Conservation (phyloP, 2,797 vertebrate genomes). For the Rhynchonycteris naso region DNA sequence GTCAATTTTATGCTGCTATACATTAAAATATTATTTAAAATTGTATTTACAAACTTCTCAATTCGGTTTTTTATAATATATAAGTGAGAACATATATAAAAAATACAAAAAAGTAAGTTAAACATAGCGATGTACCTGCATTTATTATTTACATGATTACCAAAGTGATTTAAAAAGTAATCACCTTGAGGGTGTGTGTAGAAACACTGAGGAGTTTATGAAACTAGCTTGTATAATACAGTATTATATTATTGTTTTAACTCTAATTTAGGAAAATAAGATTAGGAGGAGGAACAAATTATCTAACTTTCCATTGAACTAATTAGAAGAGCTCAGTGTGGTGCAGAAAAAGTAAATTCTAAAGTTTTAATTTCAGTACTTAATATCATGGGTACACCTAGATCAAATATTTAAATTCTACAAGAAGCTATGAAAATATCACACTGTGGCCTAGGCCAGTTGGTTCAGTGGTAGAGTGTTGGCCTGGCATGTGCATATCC, state of each 20-base stretch:
- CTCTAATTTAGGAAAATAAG: neutral
- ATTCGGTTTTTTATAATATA: neutral
- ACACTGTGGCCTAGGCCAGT: neutral
- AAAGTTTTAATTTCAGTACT: neutral
- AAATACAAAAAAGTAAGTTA: neutral
- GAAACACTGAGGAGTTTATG: neutral
- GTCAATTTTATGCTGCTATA: neutral
- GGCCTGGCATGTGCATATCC: no score
- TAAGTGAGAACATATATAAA: neutral
- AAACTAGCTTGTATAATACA: neutral
- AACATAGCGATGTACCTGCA: neutral
- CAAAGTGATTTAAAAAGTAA: neutral
- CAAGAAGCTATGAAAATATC: constrained; percentile 5
- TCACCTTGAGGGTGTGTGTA: rapidly evolving
- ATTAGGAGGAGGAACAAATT: neutral
- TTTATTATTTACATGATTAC: neutral
- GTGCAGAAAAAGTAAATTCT: neutral
- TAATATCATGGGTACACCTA: neutral
- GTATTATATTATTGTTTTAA: neutral
- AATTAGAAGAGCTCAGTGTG: rapidly evolving
- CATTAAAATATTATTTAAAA: constrained; percentile 1
- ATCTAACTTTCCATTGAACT: neutral
- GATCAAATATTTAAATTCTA: neutral
- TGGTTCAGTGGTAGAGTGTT: no score
- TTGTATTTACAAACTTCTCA: no score